phyloP scores from a whole-genome alignment of 2,113 vertebrate genomes.

The Ceyx cyanopectus region DNA sequence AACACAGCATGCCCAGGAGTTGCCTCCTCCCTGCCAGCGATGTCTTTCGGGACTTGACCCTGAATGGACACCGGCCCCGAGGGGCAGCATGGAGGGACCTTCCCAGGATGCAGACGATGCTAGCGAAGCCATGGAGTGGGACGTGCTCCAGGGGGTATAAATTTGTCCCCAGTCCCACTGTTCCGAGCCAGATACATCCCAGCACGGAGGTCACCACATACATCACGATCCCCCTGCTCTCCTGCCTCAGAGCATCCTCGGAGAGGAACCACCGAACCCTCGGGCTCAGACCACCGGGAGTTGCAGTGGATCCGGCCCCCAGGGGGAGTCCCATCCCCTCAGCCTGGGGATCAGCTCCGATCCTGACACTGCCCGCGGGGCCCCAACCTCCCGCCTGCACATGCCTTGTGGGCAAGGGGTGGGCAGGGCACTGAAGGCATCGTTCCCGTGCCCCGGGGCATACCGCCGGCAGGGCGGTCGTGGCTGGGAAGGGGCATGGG shows the following conservation, averaged over 20 bases:
- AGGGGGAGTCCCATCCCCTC: neutral
- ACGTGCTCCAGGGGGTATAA: neutral
- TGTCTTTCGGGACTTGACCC: neutral
- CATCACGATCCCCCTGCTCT: neutral
- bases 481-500: neutral
- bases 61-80: rapidly evolving
- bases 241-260: neutral
- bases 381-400: neutral
- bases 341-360: neutral
- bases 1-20: neutral
- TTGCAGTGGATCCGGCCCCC: neutral
- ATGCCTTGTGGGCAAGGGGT: neutral
- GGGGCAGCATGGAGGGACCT: neutral
- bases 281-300: neutral
- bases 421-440: neutral
- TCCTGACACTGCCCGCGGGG: neutral
- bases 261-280: neutral
- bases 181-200: neutral
- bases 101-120: neutral
- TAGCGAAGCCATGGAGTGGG: neutral
- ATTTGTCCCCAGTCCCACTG: neutral
- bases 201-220: neutral
- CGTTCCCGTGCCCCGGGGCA: neutral
- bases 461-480: neutral
- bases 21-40: neutral